Conservation (phyloP, 1,140 invertebrate genomes). For the Sycobia sp. region DNA sequence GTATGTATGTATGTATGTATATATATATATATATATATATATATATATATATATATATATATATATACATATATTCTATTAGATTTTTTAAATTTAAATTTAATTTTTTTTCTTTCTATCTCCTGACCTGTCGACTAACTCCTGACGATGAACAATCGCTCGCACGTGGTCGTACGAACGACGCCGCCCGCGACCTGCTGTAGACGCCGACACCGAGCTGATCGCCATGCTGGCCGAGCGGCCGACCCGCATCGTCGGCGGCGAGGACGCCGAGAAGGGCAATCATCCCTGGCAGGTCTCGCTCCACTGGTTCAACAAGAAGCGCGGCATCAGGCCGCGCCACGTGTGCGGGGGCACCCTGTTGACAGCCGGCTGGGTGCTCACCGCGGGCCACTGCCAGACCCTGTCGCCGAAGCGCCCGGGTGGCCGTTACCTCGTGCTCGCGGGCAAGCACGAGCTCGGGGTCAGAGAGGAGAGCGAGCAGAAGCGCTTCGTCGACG, state of each 20-base stretch:
- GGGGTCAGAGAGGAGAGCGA: conserved; percentile 49
- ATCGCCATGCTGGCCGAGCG: conserved; percentile 38
- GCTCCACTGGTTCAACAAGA: conserved; percentile 50
- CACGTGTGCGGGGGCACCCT: conserved; percentile 63
- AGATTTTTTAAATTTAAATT: too few relatives aligned
- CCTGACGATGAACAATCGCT: too few relatives aligned
- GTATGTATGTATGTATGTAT: too few relatives aligned
- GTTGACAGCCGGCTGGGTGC: conserved; percentile 56
- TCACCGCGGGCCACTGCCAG: conserved; percentile 64
- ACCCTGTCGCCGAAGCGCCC: conserved; percentile 36
- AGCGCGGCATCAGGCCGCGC: conserved; percentile 30
- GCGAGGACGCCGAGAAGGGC: conserved; percentile 44
- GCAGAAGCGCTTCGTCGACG: conserved; percentile 46
- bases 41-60: too few relatives aligned
- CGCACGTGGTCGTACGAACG: too few relatives aligned
- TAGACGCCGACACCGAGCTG: not conserved
- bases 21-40: too few relatives aligned
- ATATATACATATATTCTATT: too few relatives aligned
- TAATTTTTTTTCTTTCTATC: too few relatives aligned
- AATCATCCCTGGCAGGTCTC: conserved; percentile 58
- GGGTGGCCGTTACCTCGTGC: conserved; percentile 41
- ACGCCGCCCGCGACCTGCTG: not conserved
- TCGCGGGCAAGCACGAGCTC: conserved; percentile 57
- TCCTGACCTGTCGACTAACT: too few relatives aligned
- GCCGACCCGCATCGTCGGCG: conserved; percentile 55